Evolutionary conservation across 2,113 vertebrate species (phyloP).

Genomic region (Oxygymnocypris stewartii): DNA sequence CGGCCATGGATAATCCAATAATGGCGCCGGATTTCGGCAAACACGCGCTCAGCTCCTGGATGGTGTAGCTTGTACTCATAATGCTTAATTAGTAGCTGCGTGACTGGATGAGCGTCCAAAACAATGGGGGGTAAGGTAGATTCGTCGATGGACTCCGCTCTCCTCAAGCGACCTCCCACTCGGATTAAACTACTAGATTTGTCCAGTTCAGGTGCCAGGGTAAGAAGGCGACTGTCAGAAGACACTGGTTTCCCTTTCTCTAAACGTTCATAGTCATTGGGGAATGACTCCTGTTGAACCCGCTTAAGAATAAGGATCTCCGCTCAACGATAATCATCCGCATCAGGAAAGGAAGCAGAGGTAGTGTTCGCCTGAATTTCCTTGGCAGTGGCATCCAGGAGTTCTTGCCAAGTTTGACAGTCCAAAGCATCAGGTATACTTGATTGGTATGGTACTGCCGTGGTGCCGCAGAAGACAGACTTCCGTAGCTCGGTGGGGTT

Average conservation of each 20-base stretch:
- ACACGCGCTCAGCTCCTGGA: too few relatives aligned
- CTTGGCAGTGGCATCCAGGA: not conserved
- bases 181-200: not conserved
- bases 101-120: too few relatives aligned
- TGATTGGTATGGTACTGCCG: not conserved
- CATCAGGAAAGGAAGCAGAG: not conserved
- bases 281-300: conserved; percentile 12
- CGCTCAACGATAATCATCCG: not conserved
- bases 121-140: too few relatives aligned
- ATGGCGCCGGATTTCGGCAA: too few relatives aligned
- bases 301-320: conserved; percentile 12
- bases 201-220: conserved; percentile 13
- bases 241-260: not conserved
- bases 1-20: too few relatives aligned
- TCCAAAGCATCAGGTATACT: not conserved
- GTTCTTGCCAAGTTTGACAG: conserved; percentile 10
- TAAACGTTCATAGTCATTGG: not conserved
- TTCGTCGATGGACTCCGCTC: not conserved
- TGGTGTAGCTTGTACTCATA: too few relatives aligned
- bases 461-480: not conserved
- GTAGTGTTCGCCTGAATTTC: not conserved
- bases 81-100: too few relatives aligned
- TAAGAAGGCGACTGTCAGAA: not conserved
- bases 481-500: not conserved
- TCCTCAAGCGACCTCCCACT: not conserved